Conservation (phyloP, 1,140 invertebrate genomes). For the Rhagoletis pomonella region DNA sequence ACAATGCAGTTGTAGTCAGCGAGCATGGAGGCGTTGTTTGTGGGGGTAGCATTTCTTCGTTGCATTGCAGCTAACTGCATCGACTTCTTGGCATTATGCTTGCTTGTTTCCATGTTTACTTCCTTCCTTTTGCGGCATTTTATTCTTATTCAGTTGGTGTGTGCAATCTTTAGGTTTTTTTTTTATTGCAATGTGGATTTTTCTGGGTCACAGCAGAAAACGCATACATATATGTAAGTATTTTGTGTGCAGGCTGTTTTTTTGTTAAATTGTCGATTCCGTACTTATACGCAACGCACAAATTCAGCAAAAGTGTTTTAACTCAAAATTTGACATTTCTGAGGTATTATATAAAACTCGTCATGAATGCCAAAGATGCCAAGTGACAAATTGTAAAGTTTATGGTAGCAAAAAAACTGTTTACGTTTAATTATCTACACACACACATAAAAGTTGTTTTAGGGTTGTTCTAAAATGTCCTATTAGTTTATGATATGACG, state of each 20-base stretch:
- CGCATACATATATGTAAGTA: not conserved
- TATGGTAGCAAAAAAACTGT: no score
- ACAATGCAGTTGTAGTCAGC: not conserved
- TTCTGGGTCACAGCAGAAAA: conserved; percentile 32
- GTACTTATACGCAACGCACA: not conserved
- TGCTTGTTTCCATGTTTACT: conserved; percentile 6
- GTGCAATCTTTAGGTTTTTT: not conserved
- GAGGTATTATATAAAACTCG: no score
- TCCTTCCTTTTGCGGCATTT: not conserved
- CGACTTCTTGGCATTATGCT: not conserved
- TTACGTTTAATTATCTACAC: no score
- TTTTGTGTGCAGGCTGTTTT: no score
- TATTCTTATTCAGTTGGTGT: no score
- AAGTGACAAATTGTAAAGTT: no score
- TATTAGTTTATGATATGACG: no score
- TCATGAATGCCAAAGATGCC: no score
- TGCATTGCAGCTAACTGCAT: conserved; percentile 6
- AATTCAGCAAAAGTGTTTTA: no score
- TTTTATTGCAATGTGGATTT: not conserved
- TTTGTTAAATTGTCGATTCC: not conserved
- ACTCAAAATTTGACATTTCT: no score
- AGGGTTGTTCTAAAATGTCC: no score
- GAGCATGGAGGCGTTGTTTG: not conserved
- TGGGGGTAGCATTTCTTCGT: not conserved
- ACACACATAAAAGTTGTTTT: no score